A percentile compares a stretch with the other conserved stretches of the same genome.
These are phyloP conservation scores for Carcharodon carcharias DNA, from an alignment of 2,797 vertebrate species.

Conservation along the genomic window DNA sequence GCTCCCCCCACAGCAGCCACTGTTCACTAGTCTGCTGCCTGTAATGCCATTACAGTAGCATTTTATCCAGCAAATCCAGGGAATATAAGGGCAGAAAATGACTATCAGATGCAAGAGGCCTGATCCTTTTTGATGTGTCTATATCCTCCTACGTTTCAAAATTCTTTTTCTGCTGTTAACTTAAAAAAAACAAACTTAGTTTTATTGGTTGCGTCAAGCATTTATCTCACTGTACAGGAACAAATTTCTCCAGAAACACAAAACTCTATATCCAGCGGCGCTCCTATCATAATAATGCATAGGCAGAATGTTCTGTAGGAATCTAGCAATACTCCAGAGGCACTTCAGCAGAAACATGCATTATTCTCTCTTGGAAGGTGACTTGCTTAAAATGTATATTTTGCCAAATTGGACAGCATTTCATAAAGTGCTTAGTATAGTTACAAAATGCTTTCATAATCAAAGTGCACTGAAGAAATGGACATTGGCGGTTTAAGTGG, in stretches of 20 bases:
- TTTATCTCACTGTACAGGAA: constrained; percentile 7
- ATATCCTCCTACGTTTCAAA: neutral
- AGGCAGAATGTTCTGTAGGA: neutral
- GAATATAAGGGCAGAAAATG: too few relatives aligned
- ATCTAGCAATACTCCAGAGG: neutral
- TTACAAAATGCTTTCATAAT: neutral
- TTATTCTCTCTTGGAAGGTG: neutral
- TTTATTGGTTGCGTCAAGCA: constrained; percentile 23
- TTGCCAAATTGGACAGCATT: neutral
- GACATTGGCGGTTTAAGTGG: neutral
- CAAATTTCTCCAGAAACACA: neutral
- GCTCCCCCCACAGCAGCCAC: constrained; percentile 4
- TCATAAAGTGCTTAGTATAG: too few relatives aligned
- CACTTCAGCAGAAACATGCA: neutral
- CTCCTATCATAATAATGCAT: neutral
- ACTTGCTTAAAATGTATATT: neutral
- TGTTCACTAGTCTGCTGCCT: neutral
- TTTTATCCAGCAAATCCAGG: neutral
- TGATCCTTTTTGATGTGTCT: neutral
- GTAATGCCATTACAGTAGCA: neutral
- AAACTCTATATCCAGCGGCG: constrained; percentile 14
- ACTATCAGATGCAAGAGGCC: neutral
- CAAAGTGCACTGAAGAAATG: neutral
- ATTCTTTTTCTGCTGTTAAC: neutral
- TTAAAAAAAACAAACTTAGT: neutral